Evolutionary conservation across 1,140 invertebrate genomes (phyloP).

Genomic region (Drosophila tani): DNA sequence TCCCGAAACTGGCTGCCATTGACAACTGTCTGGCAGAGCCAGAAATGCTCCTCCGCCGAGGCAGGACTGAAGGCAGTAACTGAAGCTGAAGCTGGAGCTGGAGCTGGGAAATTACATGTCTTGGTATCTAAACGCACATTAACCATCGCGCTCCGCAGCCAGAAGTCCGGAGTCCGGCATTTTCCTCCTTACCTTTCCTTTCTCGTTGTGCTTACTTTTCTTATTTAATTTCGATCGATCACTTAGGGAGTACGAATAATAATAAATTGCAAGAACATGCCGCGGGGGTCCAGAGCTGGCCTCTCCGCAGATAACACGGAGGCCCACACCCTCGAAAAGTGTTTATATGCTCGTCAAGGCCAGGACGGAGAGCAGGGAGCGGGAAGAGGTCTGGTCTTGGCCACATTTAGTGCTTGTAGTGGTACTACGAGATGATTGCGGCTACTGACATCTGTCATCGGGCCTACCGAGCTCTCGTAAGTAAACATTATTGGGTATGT

Average conservation of each 20-base stretch:
- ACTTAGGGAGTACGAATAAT: slow-evolving; percentile 80
- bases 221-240: slow-evolving; percentile 83
- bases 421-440: neutral
- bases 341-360: slow-evolving; percentile 17
- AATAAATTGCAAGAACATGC: slow-evolving; percentile 73
- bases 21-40: slow-evolving; percentile 62
- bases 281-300: slow-evolving; percentile 52
- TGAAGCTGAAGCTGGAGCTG: slow-evolving; percentile 6
- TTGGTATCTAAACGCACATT: slow-evolving; percentile 81
- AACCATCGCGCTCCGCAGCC: slow-evolving; percentile 72
- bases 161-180: slow-evolving; percentile 20
- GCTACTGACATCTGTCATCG: slow-evolving; percentile 20
- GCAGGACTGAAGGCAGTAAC: neutral
- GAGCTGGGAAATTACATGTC: slow-evolving; percentile 78
- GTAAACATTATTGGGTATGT: neutral
- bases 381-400: neutral
- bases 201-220: slow-evolving; percentile 70
- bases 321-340: slow-evolving; percentile 31
- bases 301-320: slow-evolving; percentile 50
- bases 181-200: slow-evolving; percentile 55
- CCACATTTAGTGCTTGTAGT: slow-evolving; percentile 3
- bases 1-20: slow-evolving; percentile 35
- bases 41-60: slow-evolving; percentile 9
- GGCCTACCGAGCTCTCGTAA: neutral
- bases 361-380: neutral